Conservation (phyloP, 35 echinoderm and acorn worm species). For the Anneissia japonica region DNA sequence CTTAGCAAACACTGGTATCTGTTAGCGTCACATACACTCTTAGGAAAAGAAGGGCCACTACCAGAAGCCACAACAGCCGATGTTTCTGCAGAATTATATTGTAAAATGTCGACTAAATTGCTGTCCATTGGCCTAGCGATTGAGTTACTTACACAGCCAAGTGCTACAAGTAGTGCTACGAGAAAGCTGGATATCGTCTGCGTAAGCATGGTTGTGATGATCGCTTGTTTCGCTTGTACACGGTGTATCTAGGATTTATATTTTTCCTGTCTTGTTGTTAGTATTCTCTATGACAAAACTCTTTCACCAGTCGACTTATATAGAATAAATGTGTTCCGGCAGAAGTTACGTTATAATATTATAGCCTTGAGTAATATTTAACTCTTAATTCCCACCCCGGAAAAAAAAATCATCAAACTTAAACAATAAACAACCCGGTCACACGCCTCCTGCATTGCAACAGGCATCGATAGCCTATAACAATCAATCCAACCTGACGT, state of each 20-base stretch:
- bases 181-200: neutral
- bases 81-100: neutral
- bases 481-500: neutral
- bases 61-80: neutral
- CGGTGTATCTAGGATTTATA: neutral
- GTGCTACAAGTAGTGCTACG: too few relatives aligned
- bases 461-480: neutral
- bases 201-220: neutral
- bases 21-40: neutral
- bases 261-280: neutral
- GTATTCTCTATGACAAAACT: neutral
- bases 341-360: neutral
- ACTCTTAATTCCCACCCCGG: neutral
- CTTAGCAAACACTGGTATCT: neutral
- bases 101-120: neutral
- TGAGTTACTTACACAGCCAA: neutral
- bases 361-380: neutral
- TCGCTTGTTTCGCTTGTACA: too few relatives aligned
- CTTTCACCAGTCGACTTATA: neutral
- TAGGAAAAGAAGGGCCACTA: neutral
- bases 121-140: neutral
- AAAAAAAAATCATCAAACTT: neutral
- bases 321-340: neutral
- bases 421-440: neutral
- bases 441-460: neutral